phyloP scores from a whole-genome alignment of 2,797 vertebrate species.

The Carapus acus region DNA sequence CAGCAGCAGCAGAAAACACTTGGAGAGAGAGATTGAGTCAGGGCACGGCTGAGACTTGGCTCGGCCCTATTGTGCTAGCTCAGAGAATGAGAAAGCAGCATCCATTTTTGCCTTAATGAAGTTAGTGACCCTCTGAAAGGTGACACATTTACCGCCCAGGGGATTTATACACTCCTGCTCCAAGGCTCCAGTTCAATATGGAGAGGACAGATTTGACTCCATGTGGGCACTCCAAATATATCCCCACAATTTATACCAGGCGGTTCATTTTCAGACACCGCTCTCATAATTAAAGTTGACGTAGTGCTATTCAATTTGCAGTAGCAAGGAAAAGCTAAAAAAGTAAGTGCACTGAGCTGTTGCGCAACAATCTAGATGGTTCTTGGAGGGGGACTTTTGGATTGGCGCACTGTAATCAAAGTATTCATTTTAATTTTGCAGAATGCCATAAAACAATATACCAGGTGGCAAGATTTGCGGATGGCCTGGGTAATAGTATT shows the following conservation, averaged over 20 bases:
- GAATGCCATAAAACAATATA: conserved; percentile 39
- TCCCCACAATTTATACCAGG: conserved; percentile 59
- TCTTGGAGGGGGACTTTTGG: not conserved
- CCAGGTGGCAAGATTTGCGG: conserved; percentile 12
- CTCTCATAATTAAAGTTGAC: conserved; percentile 60
- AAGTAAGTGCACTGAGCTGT: conserved; percentile 12
- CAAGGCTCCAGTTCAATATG: conserved; percentile 69
- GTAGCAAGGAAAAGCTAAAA: conserved; percentile 17
- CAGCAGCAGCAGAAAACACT: conserved; percentile 55
- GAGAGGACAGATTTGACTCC: conserved; percentile 69
- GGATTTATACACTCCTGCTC: conserved; percentile 76
- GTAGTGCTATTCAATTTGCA: conserved; percentile 37
- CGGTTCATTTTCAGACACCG: conserved; percentile 53
- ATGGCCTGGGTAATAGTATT: conserved; percentile 33
- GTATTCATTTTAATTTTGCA: conserved; percentile 37
- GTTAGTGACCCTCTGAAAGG: conserved; percentile 81
- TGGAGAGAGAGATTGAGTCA: conserved; percentile 61
- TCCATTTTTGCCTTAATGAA: conserved; percentile 80
- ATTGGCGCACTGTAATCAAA: conserved; percentile 4
- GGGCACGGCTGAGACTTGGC: conserved; percentile 53
- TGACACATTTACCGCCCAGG: conserved; percentile 77
- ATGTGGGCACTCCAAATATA: conserved; percentile 60
- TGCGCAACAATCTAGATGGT: conserved; percentile 21
- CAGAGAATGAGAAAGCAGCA: conserved; percentile 70
- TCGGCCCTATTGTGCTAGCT: conserved; percentile 61